phyloP scores from a whole-genome alignment of 2,888 invertebrate genomes.

The Chaetogeoica ovagalla region DNA sequence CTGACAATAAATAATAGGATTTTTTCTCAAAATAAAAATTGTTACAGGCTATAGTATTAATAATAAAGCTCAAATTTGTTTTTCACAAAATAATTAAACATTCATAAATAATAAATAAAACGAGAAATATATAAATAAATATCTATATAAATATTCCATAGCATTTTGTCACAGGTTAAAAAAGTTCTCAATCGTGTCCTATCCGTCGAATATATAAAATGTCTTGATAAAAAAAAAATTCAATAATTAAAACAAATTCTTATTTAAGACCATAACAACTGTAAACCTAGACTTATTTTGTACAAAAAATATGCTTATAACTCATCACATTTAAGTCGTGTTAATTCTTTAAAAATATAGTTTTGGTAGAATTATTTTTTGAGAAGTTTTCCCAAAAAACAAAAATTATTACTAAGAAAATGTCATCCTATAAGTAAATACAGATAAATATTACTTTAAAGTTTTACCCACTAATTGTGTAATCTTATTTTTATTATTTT shows the following conservation, averaged over 20 bases:
- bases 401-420: constrained; percentile 53
- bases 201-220: constrained; percentile 53
- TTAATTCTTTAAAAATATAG: constrained; percentile 54
- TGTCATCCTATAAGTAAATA: constrained; percentile 53
- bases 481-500: constrained; percentile 47
- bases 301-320: constrained; percentile 53
- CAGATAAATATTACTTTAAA: constrained; percentile 50
- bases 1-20: constrained; percentile 53
- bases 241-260: constrained; percentile 53
- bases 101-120: constrained; percentile 53
- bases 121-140: constrained; percentile 53
- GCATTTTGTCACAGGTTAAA: constrained; percentile 52
- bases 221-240: constrained; percentile 51
- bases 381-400: constrained; percentile 51
- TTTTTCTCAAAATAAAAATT: constrained; percentile 51
- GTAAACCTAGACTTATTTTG: constrained; percentile 53
- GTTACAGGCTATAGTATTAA: constrained; percentile 53
- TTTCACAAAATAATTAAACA: constrained; percentile 53
- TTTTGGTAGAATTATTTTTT: constrained; percentile 52
- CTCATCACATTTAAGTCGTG: constrained; percentile 52
- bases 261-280: constrained; percentile 52
- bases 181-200: constrained; percentile 53
- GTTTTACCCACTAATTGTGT: constrained; percentile 45
- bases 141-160: constrained; percentile 53
- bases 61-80: constrained; percentile 53